Conservation (phyloP, 1,140 invertebrate species). For the Mercenaria mercenaria region DNA sequence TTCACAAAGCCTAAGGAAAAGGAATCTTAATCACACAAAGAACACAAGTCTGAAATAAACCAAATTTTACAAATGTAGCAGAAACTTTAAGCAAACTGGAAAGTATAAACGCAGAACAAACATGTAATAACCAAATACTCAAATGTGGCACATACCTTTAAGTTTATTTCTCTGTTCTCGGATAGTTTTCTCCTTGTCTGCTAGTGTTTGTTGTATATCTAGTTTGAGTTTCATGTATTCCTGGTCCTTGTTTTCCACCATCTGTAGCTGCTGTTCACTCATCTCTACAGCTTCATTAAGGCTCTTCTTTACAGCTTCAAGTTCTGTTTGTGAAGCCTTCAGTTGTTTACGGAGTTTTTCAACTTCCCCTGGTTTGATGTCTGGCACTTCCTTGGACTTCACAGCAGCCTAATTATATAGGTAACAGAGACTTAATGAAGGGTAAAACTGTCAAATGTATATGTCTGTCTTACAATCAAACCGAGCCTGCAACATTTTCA, state of each 20-base stretch:
- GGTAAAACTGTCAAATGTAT: not conserved
- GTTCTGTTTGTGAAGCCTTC: slow-evolving; percentile 28
- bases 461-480: not conserved
- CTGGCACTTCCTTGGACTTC: slow-evolving; percentile 2
- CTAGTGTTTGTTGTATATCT: slow-evolving; percentile 72
- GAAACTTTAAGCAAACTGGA: too few relatives aligned
- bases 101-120: too few relatives aligned
- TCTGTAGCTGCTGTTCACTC: slow-evolving; percentile 70
- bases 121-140: not conserved
- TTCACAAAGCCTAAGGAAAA: too few relatives aligned
- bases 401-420: not conserved
- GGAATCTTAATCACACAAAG: too few relatives aligned
- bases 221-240: slow-evolving; percentile 72
- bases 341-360: slow-evolving; percentile 42
- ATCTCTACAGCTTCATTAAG: slow-evolving; percentile 74
- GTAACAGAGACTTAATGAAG: not conserved
- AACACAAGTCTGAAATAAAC: too few relatives aligned
- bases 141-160: slow-evolving; percentile 24
- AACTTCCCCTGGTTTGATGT: slow-evolving; percentile 1
- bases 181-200: slow-evolving; percentile 70
- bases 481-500: too few relatives aligned
- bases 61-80: too few relatives aligned
- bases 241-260: slow-evolving; percentile 72
- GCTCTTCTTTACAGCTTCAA: slow-evolving; percentile 66
- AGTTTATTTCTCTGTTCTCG: slow-evolving; percentile 68